These are phyloP conservation scores for Sinopyrophorus schimmeli DNA, from an alignment of 2,888 invertebrate species.

Conservation along the genomic window DNA sequence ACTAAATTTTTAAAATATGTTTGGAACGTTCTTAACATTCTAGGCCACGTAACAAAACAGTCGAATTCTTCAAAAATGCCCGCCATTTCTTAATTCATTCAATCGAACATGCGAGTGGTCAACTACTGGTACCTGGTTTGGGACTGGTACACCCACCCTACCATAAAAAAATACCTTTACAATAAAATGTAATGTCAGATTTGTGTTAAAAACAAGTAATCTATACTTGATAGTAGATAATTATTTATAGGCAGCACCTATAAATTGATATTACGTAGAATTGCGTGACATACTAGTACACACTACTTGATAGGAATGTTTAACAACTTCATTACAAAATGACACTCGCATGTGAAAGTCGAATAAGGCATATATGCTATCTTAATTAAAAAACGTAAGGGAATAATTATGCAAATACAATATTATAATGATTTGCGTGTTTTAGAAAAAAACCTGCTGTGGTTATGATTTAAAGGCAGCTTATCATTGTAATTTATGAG, in stretches of 20 bases:
- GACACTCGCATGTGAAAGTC: constrained; percentile 46
- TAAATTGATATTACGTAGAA: constrained; percentile 23
- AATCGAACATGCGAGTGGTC: too few species aligned
- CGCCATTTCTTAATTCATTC: too few species aligned
- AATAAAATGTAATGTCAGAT: too few species aligned
- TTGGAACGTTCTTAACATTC: too few species aligned
- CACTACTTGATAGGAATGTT: constrained; percentile 36
- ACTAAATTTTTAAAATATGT: too few species aligned
- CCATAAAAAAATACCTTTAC: too few species aligned
- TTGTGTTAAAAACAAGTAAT: constrained; percentile 10
- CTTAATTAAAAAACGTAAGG: constrained; percentile 46
- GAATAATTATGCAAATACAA: constrained; percentile 48
- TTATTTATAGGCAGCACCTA: constrained; percentile 22
- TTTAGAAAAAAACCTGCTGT: constrained; percentile 32
- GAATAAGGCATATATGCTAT: constrained; percentile 41
- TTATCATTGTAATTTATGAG: constrained; percentile 45
- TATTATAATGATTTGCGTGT: constrained; percentile 43
- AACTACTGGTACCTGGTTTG: too few species aligned
- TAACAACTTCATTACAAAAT: constrained; percentile 49
- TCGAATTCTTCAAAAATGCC: too few species aligned
- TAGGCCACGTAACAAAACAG: too few species aligned
- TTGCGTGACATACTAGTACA: constrained; percentile 25
- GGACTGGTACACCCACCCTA: too few species aligned
- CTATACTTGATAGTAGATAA: constrained; percentile 14
- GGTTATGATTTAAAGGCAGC: constrained; percentile 43